Percentiles rank a stretch among this genome's conserved stretches.
phyloP scores from a whole-genome alignment of 2,113 vertebrate species.

The Abramis brama region DNA sequence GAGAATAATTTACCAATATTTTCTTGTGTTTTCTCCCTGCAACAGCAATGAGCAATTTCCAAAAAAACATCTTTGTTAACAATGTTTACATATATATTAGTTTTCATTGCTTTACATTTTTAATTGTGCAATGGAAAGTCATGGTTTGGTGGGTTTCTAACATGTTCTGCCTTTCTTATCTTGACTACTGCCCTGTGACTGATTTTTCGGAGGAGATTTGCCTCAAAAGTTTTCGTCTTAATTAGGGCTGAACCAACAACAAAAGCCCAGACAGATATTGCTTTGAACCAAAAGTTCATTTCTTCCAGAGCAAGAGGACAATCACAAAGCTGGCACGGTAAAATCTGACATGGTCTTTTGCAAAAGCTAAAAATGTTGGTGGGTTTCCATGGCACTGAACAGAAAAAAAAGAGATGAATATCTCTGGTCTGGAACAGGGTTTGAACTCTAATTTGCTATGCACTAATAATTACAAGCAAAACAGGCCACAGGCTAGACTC shows the following conservation, averaged over 20 bases:
- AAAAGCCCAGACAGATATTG: slow-evolving; percentile 60
- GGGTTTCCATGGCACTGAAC: slow-evolving; percentile 51
- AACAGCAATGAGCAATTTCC: neutral
- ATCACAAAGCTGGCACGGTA: slow-evolving; percentile 56
- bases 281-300: slow-evolving; percentile 65
- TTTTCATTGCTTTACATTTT: neutral
- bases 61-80: neutral
- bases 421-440: slow-evolving; percentile 31
- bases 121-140: neutral
- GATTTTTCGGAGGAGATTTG: slow-evolving; percentile 58
- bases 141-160: slow-evolving; percentile 16
- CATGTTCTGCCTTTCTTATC: neutral
- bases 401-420: slow-evolving; percentile 44
- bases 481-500: slow-evolving; percentile 17
- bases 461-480: slow-evolving; percentile 57
- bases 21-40: neutral
- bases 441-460: slow-evolving; percentile 48
- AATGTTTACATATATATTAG: neutral
- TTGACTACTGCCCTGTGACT: slow-evolving; percentile 22
- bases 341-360: slow-evolving; percentile 49
- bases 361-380: slow-evolving; percentile 51
- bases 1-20: neutral
- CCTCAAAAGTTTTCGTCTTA: slow-evolving; percentile 62
- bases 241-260: slow-evolving; percentile 63
- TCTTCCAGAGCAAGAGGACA: slow-evolving; percentile 56